phyloP scores from a whole-genome alignment of 2,113 vertebrate genomes.

The Suncus etruscus region DNA sequence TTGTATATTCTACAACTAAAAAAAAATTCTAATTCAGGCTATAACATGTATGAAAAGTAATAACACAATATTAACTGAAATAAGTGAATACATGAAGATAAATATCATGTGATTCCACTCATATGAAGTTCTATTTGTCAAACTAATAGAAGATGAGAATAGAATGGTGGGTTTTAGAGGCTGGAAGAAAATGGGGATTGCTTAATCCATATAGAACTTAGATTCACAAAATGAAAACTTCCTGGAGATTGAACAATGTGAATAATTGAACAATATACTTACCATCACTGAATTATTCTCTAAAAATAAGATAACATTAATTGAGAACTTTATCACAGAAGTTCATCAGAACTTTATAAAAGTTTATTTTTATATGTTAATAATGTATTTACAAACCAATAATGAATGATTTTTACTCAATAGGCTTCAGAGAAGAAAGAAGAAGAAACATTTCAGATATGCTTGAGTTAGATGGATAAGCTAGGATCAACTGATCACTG shows the following conservation, averaged over 20 bases:
- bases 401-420: neutral
- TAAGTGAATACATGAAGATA: constrained; percentile 5
- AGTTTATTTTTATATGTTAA: constrained; percentile 10
- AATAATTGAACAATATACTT: neutral
- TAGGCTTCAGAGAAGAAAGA: neutral
- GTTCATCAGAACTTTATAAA: no score
- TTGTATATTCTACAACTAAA: neutral
- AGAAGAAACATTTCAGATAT: constrained; percentile 9
- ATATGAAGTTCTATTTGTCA: neutral
- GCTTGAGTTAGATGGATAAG: neutral
- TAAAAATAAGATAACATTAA: constrained; percentile 8
- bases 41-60: neutral
- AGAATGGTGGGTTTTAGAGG: neutral
- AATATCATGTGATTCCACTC: neutral
- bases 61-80: neutral
- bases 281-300: neutral
- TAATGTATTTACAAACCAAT: constrained; percentile 7
- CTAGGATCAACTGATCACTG: neutral
- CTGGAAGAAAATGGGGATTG: neutral
- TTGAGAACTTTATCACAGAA: neutral
- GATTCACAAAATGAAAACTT: neutral
- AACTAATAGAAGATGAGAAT: constrained; percentile 25
- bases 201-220: neutral
- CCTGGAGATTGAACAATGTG: neutral
- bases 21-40: neutral